Evolutionary conservation across 2,888 invertebrate genomes (phyloP).

Genomic region (Paralinhomoeus sp.): DNA sequence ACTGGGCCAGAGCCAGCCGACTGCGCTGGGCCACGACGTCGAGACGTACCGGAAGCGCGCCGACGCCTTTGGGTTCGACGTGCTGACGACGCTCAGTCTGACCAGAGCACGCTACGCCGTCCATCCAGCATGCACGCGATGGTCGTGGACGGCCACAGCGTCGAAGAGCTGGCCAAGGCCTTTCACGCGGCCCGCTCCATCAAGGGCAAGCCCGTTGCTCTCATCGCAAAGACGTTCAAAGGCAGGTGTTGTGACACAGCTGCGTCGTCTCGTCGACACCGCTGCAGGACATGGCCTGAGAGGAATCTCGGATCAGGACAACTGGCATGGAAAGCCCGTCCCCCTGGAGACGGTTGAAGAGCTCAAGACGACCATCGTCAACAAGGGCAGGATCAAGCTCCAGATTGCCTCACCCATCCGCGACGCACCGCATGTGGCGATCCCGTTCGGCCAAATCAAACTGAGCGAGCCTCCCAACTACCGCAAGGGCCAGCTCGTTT

Average conservation of each 20-base stretch:
- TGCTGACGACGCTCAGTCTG: too few species aligned
- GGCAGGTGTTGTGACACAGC: too few species aligned
- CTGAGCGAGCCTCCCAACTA: constrained; percentile 61
- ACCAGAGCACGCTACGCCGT: too few species aligned
- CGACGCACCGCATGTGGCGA: constrained; percentile 14
- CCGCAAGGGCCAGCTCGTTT: constrained; percentile 30
- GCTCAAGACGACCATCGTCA: constrained; percentile 41
- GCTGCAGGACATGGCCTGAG: constrained; percentile 25
- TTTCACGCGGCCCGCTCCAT: constrained; percentile 30
- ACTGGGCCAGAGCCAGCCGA: constrained; percentile 85
- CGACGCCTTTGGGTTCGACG: constrained; percentile 25
- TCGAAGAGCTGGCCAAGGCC: constrained; percentile 48
- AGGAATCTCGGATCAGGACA: constrained; percentile 67
- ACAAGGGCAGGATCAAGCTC: constrained; percentile 30
- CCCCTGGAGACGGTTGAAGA: constrained; percentile 16
- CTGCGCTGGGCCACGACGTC: constrained; percentile 71
- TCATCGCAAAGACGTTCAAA: constrained; percentile 85
- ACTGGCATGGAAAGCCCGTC: constrained; percentile 95
- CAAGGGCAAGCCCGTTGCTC: constrained; percentile 62
- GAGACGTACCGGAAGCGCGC: constrained; percentile 40
- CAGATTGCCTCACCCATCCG: constrained; percentile 13
- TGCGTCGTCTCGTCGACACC: too few species aligned
- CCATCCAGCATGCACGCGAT: constrained; percentile 37
- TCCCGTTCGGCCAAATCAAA: constrained; percentile 34
- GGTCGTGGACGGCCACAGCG: constrained; percentile 86